Conservation (phyloP, 2,113 vertebrate genomes). For the Gymnarchus niloticus region DNA sequence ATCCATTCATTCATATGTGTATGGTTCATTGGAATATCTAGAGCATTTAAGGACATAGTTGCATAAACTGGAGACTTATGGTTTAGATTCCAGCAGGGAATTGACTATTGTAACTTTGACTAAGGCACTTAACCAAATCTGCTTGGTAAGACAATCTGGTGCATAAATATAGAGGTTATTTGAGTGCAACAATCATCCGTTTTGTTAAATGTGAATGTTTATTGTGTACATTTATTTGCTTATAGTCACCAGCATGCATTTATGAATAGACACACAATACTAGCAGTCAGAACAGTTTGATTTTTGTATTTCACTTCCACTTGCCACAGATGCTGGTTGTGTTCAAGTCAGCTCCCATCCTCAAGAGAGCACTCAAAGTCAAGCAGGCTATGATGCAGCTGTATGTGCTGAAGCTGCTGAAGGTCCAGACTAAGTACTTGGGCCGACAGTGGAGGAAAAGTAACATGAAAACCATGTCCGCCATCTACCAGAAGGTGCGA, state of each 20-base stretch:
- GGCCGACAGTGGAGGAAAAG: slow-evolving; percentile 97
- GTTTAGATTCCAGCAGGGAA: too few relatives aligned
- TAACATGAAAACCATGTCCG: slow-evolving; percentile 99
- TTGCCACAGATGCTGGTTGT: slow-evolving; percentile 87
- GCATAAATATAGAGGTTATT: not conserved
- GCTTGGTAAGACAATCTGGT: not conserved
- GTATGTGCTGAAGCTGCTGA: slow-evolving; percentile 92
- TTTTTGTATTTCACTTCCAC: not conserved
- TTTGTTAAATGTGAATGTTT: not conserved
- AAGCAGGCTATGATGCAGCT: slow-evolving; percentile 99
- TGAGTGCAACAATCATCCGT: too few relatives aligned
- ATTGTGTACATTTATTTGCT: not conserved
- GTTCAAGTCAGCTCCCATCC: slow-evolving; percentile 96
- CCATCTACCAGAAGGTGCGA: slow-evolving; percentile 96
- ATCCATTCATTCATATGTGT: not conserved
- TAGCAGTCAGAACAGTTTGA: too few relatives aligned
- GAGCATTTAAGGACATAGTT: not conserved
- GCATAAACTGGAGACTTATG: not conserved
- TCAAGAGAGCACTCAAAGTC: slow-evolving; percentile 95
- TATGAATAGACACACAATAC: not conserved
- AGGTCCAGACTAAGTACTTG: slow-evolving; percentile 95
- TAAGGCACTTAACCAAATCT: not conserved
- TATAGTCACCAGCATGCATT: not conserved
- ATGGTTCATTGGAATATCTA: not conserved
- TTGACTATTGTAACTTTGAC: too few relatives aligned